Percentiles rank a stretch among this genome's conserved stretches.
Conservation (phyloP, 37 sponge, comb jelly and placozoan genomes). For the Halisarca cf. caerulea region DNA sequence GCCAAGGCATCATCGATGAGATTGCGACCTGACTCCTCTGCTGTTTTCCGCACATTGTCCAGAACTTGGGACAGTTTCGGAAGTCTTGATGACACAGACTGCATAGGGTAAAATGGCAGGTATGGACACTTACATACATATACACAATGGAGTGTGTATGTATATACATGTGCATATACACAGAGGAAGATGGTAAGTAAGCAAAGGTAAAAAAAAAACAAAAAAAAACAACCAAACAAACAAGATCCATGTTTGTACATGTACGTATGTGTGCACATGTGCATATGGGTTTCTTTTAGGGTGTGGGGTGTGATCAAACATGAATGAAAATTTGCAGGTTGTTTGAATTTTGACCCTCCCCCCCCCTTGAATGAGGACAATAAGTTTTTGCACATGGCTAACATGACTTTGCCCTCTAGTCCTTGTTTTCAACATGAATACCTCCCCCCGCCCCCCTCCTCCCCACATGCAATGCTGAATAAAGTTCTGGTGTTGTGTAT, state of each 20-base stretch:
- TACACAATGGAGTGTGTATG: background rate
- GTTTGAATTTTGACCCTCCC: too few relatives aligned
- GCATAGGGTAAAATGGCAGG: background rate
- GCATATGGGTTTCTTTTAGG: too few relatives aligned
- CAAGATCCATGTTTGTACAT: background rate
- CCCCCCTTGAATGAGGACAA: too few relatives aligned
- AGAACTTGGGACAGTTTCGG: constrained; percentile 35
- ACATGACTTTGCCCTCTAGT: too few relatives aligned
- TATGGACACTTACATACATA: background rate
- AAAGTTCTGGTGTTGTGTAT: too few relatives aligned
- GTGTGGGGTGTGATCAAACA: too few relatives aligned
- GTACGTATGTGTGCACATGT: background rate
- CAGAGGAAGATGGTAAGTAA: background rate
- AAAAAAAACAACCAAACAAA: background rate
- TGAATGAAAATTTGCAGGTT: too few relatives aligned
- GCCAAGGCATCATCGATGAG: constrained; percentile 26
- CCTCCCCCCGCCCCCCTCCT: too few relatives aligned
- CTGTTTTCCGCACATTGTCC: constrained; percentile 32
- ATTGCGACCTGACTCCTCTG: constrained; percentile 56
- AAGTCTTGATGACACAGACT: constrained; percentile 15
- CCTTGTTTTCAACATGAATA: too few relatives aligned
- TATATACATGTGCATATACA: background rate
- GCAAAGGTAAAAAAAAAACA: background rate
- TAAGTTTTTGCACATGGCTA: too few relatives aligned
- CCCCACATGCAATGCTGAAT: too few relatives aligned